phyloP scores from a whole-genome alignment of 2,113 vertebrate species.

The Bubo bubo region DNA sequence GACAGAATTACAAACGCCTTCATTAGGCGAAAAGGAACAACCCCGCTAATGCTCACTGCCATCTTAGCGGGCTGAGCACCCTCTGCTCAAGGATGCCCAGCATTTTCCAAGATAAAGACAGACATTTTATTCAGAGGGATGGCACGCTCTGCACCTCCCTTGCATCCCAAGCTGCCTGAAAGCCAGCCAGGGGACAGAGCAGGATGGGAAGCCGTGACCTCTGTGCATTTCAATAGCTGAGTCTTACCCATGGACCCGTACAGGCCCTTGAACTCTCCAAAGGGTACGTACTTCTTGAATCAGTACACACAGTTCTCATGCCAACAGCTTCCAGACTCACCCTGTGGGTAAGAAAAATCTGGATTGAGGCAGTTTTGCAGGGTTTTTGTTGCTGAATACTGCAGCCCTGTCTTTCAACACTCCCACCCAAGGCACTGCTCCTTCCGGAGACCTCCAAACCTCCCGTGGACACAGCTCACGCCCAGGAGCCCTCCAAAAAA shows the following conservation, averaged over 20 bases:
- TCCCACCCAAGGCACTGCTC: not conserved
- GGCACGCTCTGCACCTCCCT: not conserved
- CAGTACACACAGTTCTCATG: not conserved
- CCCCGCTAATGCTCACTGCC: rapidly evolving
- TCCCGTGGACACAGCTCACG: not conserved
- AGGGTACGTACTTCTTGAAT: not conserved
- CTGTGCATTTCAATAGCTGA: not conserved
- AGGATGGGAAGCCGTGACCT: not conserved
- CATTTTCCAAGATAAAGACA: not conserved
- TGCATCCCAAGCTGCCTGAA: not conserved
- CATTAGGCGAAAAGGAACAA: not conserved
- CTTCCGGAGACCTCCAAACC: not conserved
- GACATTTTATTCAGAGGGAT: not conserved
- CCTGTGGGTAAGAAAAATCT: not conserved
- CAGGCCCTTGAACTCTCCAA: not conserved
- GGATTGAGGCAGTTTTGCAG: not conserved
- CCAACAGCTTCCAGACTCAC: not conserved
- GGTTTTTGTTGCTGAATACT: not conserved
- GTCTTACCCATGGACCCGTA: not conserved
- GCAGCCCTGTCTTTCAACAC: not conserved
- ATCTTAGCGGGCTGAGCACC: not conserved
- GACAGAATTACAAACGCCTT: not conserved
- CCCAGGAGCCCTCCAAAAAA: not conserved
- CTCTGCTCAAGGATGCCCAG: not conserved
- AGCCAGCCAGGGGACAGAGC: not conserved